phyloP scores from a whole-genome alignment of 2,888 invertebrate genomes.

The Dendrolimus pini region DNA sequence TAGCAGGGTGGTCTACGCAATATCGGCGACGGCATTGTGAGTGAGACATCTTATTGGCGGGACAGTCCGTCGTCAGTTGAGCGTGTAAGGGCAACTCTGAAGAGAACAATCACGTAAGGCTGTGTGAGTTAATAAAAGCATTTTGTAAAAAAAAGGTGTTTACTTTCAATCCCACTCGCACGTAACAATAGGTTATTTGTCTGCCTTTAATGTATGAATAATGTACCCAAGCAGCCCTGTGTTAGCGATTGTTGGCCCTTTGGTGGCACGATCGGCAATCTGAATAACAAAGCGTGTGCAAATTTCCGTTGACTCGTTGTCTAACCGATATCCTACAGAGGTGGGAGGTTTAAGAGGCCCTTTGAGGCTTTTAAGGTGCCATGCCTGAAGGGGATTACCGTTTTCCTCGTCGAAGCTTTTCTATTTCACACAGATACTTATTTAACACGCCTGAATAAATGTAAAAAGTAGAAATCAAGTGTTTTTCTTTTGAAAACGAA shows the following conservation, averaged over 20 bases:
- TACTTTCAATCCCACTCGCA: too few relatives aligned
- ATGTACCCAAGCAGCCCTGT: slow-evolving; percentile 11
- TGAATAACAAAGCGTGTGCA: slow-evolving; percentile 38
- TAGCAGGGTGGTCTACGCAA: too few relatives aligned
- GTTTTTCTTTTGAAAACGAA: slow-evolving; percentile 1
- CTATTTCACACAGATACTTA: background rate
- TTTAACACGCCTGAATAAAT: background rate
- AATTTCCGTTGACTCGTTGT: slow-evolving; percentile 15
- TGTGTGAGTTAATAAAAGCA: too few relatives aligned
- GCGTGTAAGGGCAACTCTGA: too few relatives aligned
- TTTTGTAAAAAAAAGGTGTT: too few relatives aligned
- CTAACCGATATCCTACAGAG: slow-evolving; percentile 2
- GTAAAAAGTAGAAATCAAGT: slow-evolving; percentile 1
- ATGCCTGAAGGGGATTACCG: slow-evolving; percentile 1
- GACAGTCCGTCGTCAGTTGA: too few relatives aligned
- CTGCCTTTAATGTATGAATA: too few relatives aligned
- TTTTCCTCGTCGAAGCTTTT: slow-evolving; percentile 1
- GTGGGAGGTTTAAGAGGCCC: background rate
- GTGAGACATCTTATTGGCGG: too few relatives aligned
- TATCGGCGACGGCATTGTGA: too few relatives aligned
- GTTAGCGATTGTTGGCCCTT: slow-evolving; percentile 30
- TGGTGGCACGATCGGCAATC: slow-evolving; percentile 35
- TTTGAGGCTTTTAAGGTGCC: background rate
- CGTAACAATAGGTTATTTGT: too few relatives aligned
- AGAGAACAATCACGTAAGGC: too few relatives aligned